phyloP scores from a whole-genome alignment of 2,113 vertebrate genomes.

The Anarhynchus alexandrinus region DNA sequence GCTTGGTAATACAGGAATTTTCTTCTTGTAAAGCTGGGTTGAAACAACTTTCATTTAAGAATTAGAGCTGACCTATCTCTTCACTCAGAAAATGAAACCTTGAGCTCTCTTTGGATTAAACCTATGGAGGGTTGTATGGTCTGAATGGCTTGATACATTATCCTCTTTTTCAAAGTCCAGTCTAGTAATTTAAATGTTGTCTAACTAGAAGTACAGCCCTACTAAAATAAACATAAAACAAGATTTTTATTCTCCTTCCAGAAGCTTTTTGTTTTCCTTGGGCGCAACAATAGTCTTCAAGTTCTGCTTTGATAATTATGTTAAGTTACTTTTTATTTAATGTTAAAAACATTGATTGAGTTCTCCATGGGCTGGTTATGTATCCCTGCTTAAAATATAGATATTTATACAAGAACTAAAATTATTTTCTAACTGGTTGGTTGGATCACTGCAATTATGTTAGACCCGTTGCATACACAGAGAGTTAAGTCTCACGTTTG shows the following conservation, averaged over 20 bases:
- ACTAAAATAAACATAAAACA: not conserved
- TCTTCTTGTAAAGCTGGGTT: not conserved
- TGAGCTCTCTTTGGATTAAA: not conserved
- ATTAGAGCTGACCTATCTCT: not conserved
- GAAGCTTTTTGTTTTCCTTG: not conserved
- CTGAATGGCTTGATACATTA: not conserved
- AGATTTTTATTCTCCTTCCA: not conserved
- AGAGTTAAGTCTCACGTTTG: not conserved
- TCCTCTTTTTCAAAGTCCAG: not conserved
- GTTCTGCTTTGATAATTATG: not conserved
- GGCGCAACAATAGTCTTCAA: not conserved
- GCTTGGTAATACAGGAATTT: not conserved
- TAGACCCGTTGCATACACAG: not conserved
- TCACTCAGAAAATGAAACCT: not conserved
- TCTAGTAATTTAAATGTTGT: not conserved
- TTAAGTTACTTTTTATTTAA: not conserved
- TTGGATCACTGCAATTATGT: not conserved
- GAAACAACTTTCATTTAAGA: not conserved
- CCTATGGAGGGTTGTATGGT: rapidly evolving
- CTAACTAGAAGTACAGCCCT: not conserved
- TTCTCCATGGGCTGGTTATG: not conserved
- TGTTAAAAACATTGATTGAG: not conserved
- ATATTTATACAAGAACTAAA: not conserved
- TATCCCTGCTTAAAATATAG: not conserved
- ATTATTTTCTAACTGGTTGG: not conserved